phyloP scores from a whole-genome alignment of 2,888 invertebrate species.

The Zonitis immaculata region DNA sequence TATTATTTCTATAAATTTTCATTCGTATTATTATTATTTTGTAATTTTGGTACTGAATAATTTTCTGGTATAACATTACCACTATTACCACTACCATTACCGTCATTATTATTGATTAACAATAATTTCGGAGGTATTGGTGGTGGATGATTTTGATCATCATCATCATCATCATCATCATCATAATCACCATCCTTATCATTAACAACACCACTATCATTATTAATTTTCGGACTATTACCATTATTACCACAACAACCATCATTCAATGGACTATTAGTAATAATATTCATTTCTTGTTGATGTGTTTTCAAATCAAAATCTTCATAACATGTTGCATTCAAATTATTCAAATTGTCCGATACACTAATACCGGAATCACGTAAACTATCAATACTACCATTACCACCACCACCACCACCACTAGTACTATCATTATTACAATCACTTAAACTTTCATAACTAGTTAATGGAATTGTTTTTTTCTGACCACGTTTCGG shows the following conservation, averaged over 20 bases:
- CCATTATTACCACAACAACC: conserved; percentile 12
- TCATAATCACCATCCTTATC: too few relatives aligned
- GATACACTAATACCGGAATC: conserved; percentile 53
- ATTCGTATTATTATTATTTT: conserved; percentile 31
- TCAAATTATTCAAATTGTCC: conserved; percentile 47
- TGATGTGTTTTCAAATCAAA: conserved; percentile 43
- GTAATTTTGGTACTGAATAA: conserved; percentile 44
- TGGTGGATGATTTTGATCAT: too few relatives aligned
- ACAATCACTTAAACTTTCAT: conserved; percentile 7
- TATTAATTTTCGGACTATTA: conserved; percentile 37
- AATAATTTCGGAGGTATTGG: conserved; percentile 43
- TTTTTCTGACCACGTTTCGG: conserved; percentile 49
- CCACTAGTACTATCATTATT: not conserved
- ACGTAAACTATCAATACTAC: conserved; percentile 44
- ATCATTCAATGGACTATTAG: conserved; percentile 36
- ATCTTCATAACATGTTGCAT: conserved; percentile 47
- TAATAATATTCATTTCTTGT: conserved; percentile 47
- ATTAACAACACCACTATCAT: too few relatives aligned
- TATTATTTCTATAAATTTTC: conserved; percentile 1
- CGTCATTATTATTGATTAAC: conserved; percentile 5
- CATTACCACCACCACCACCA: too few relatives aligned
- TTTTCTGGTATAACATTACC: conserved; percentile 37
- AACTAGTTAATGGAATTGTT: conserved; percentile 32
- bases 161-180: too few relatives aligned
- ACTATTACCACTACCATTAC: not conserved